Percentiles rank a stretch among this genome's conserved stretches.
Evolutionary conservation across 1,140 invertebrate species (phyloP).

Genomic region (Antheraea pernyi): DNA sequence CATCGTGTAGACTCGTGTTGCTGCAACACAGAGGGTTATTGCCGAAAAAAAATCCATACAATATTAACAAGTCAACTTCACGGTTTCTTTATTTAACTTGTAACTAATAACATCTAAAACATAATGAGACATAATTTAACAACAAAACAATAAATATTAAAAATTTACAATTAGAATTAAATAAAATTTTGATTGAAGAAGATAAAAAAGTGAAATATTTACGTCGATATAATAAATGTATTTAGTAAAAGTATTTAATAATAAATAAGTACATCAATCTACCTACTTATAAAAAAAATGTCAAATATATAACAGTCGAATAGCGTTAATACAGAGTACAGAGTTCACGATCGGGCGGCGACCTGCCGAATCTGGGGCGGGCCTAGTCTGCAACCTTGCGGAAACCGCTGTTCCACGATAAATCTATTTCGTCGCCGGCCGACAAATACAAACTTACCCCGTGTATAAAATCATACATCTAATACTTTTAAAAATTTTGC

Average conservation of each 20-base stretch:
- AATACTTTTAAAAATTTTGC: background rate
- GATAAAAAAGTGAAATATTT: too few relatives aligned
- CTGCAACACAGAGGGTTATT: conserved; percentile 30
- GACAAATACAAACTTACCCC: conserved; percentile 2
- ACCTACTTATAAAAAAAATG: conserved; percentile 19
- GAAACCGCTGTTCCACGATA: conserved; percentile 38
- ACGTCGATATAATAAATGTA: too few relatives aligned
- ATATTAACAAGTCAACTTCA: background rate
- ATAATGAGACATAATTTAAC: too few relatives aligned
- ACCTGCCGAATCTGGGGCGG: conserved; percentile 60
- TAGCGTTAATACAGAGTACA: conserved; percentile 48
- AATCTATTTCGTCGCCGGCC: conserved; percentile 28
- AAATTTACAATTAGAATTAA: too few relatives aligned
- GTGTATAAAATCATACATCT: background rate
- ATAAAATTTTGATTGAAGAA: too few relatives aligned
- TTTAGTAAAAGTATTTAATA: too few relatives aligned
- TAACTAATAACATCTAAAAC: too few relatives aligned
- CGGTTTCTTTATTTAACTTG: background rate
- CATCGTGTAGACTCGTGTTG: conserved; percentile 45
- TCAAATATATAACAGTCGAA: conserved; percentile 26
- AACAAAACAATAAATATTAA: too few relatives aligned
- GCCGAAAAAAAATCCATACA: background rate
- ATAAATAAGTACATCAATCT: too few relatives aligned
- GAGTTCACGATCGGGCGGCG: conserved; percentile 69
- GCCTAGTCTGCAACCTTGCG: conserved; percentile 42